Evolutionary conservation across 2,888 invertebrate genomes (phyloP), one percentile per base, ranked within the genome.

Genomic region (Drosophila kanekoi): DNA sequence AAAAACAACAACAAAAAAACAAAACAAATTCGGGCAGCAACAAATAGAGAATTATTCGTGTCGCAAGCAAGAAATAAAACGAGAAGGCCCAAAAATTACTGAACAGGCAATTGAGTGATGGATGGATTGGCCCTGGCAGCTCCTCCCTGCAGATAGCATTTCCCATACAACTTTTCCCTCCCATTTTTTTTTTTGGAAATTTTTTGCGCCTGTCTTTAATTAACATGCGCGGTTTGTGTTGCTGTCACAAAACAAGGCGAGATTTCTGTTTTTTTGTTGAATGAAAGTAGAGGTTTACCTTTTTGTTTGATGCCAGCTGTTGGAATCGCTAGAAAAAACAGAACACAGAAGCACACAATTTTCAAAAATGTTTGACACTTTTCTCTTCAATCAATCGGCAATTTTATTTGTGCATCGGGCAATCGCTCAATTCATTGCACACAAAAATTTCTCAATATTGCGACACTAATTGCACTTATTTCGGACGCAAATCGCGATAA

Each of bases 51-150:
- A 78, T 61, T 77, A 14, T 66, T 51, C 64, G 54, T 75, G 79
- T 59, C 65, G 69, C 60, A 45, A 63, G 45, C 60, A 37, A 37
- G 54, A 58, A 59, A 53, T 48, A 35, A 18, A 43, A 13, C 38
- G 20, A 38, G 37, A 16, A 65, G 52, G 23, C 52, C 51, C 61
- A 79, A 82, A 82, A 80, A 78, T 65, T 63, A 47, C 63, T 54
- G 59, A 70, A 70, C 66, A 44, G 68, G 72, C 82, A 86, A 84
- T 82, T 86, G 84, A 85, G 73, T 87, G 85, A 85, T 85, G 85
- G 81, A 84, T 84, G 75, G 68, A 75, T 76, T 59, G 64, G 64
- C 63, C 49, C 33, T 63, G 67, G 62, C 75, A 74, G 37, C 60
- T 28, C 28, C 8, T 28, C 8, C 28, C 8, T 53, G 43, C 63